Percentiles rank a stretch among this genome's conserved stretches.
Evolutionary conservation across 2,888 invertebrate genomes (phyloP).

Genomic region (Alsophila aescularia): DNA sequence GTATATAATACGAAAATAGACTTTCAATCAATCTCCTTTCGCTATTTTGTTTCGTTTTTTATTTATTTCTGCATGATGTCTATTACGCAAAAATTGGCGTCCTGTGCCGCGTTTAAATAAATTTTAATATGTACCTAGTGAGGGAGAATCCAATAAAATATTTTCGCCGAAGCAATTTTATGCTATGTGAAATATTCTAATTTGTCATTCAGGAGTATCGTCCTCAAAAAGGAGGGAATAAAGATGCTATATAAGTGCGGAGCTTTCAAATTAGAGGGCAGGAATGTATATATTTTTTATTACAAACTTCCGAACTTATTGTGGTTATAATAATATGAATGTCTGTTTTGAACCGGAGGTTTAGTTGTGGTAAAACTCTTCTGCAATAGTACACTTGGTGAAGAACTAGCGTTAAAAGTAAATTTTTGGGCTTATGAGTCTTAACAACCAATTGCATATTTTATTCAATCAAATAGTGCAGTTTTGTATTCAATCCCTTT

Average conservation of each 20-base stretch:
- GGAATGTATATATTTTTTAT: not conserved
- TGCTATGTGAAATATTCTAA: constrained; percentile 64
- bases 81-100: not conserved
- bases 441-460: no score
- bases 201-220: constrained; percentile 74
- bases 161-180: constrained; percentile 59
- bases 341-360: no score
- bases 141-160: constrained; percentile 66
- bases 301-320: not conserved
- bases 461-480: no score
- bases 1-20: no score
- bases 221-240: constrained; percentile 53
- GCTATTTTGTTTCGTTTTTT: no score
- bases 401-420: no score
- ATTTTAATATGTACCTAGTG: constrained; percentile 30
- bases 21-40: no score
- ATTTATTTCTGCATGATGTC: not conserved
- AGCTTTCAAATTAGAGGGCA: constrained; percentile 39
- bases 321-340: no score
- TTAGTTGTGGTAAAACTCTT: no score
- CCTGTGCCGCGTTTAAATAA: constrained; percentile 5
- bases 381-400: no score
- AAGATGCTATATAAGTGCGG: constrained; percentile 46
- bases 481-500: no score
- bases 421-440: no score